phyloP scores from a whole-genome alignment of 2,797 vertebrate species.

The Caiman crocodilus region DNA sequence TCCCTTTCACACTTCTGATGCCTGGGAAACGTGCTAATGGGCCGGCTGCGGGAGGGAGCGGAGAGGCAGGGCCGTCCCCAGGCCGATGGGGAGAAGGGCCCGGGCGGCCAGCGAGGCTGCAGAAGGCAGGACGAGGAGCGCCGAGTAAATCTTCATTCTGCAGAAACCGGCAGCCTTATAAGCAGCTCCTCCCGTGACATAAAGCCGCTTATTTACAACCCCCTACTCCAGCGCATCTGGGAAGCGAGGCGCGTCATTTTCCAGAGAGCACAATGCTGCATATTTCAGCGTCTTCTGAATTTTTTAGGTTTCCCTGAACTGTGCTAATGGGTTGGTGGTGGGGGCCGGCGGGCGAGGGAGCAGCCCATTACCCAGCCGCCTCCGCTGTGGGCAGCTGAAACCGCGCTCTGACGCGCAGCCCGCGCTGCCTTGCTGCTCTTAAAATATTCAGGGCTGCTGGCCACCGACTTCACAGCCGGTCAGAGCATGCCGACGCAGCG shows the following conservation, averaged over 20 bases:
- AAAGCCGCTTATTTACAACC: conserved; percentile 58
- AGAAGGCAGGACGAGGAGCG: rapidly evolving
- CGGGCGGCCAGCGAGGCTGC: background rate
- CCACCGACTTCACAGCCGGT: conserved; percentile 66
- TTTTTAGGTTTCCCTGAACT: conserved; percentile 71
- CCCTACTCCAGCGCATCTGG: conserved; percentile 57
- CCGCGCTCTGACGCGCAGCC: background rate
- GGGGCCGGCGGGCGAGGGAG: background rate
- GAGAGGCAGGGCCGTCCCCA: background rate
- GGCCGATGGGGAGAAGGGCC: too few species aligned
- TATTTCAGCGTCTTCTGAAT: conserved; percentile 64
- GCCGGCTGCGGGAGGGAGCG: background rate
- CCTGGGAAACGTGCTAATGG: rapidly evolving
- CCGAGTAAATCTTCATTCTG: background rate
- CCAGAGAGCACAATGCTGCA: conserved; percentile 57
- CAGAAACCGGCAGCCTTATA: background rate
- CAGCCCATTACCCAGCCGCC: conserved; percentile 67
- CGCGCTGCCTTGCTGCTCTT: conserved; percentile 68
- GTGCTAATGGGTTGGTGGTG: conserved; percentile 70
- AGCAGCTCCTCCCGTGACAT: conserved; percentile 49
- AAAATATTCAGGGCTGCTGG: conserved; percentile 71
- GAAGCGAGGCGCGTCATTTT: conserved; percentile 59
- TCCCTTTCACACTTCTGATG: background rate
- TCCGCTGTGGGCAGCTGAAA: conserved; percentile 46
- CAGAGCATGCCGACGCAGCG: conserved; percentile 67